Conservation (phyloP, 2,113 vertebrate genomes). For the Seriola rivoliana region DNA sequence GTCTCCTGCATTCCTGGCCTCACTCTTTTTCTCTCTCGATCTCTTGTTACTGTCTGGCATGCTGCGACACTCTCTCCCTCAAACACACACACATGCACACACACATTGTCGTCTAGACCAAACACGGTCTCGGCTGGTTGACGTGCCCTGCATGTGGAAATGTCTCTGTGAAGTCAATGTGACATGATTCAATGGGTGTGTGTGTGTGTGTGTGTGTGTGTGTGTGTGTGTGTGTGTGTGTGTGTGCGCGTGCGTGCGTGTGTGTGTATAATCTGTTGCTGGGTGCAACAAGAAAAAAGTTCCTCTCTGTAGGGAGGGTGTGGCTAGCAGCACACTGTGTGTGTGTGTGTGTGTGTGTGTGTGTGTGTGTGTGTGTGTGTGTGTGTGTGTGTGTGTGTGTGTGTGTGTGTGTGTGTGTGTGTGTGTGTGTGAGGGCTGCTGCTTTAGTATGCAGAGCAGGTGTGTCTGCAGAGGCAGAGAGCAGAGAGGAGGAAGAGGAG, state of each 20-base stretch:
- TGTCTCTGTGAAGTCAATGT: constrained; percentile 25
- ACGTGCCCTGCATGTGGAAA: constrained; percentile 63
- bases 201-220: constrained; percentile 9
- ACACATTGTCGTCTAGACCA: constrained; percentile 25
- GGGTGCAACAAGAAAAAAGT: constrained; percentile 51
- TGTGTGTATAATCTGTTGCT: constrained; percentile 42
- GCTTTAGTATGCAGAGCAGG: constrained; percentile 89
- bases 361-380: constrained; percentile 11
- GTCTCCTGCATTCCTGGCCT: constrained; percentile 78
- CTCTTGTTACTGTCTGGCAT: constrained; percentile 22
- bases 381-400: constrained; percentile 30
- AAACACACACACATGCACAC: constrained; percentile 4
- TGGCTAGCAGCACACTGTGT: constrained; percentile 33
- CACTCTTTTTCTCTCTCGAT: constrained; percentile 19
- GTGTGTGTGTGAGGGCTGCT: constrained; percentile 53
- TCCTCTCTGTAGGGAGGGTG: constrained; percentile 60
- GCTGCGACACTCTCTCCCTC: constrained; percentile 39
- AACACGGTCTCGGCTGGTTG: constrained; percentile 6
- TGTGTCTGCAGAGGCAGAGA: constrained; percentile 86
- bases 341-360: not conserved
- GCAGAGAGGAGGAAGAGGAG: constrained; percentile 68
- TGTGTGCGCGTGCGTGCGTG: not conserved
- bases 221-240: not conserved
- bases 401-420: constrained; percentile 34
- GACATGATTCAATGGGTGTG: constrained; percentile 34